These are phyloP conservation scores for Diadumene lineata DNA, from an alignment of 92 coral and sea anemone genomes.

Conservation along the genomic window DNA sequence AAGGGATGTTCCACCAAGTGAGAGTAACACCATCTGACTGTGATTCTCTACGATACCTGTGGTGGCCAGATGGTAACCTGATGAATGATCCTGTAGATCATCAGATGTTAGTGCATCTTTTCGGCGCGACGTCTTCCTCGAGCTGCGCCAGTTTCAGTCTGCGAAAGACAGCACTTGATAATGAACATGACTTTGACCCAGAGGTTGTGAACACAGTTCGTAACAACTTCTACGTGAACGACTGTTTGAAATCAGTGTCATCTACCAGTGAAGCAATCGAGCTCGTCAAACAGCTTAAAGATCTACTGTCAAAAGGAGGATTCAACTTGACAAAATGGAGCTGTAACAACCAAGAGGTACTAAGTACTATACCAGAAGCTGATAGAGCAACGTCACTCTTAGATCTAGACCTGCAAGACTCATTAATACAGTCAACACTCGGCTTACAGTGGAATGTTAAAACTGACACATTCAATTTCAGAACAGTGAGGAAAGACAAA, in stretches of 20 bases:
- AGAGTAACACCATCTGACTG: constrained; percentile 4
- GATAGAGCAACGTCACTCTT: constrained; percentile 25
- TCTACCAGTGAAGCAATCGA: constrained; percentile 7
- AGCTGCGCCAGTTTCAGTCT: constrained; percentile 30
- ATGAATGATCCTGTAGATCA: constrained; percentile 11
- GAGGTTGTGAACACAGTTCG: background rate
- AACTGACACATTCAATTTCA: too few relatives aligned
- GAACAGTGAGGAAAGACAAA: too few relatives aligned
- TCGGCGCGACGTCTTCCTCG: constrained; percentile 39
- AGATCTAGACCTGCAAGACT: too few relatives aligned
- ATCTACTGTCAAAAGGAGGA: constrained; percentile 21
- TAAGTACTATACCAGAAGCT: constrained; percentile 1
- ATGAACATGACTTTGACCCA: background rate
- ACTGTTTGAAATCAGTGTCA: constrained; percentile 18
- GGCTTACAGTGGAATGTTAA: too few relatives aligned
- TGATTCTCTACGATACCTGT: constrained; percentile 22
- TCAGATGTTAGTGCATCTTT: constrained; percentile 38
- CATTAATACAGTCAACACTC: too few relatives aligned
- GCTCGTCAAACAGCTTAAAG: constrained; percentile 11
- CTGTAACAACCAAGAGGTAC: constrained; percentile 18
- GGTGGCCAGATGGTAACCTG: constrained; percentile 22
- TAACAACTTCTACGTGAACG: constrained; percentile 32
- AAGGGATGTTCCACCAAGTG: constrained; percentile 36
- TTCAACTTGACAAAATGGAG: constrained; percentile 40
- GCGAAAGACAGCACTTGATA: constrained; percentile 14